These are phyloP conservation scores for Trypoxylus dichotomus DNA, from an alignment of 1,140 invertebrate genomes.

Conservation along the genomic window DNA sequence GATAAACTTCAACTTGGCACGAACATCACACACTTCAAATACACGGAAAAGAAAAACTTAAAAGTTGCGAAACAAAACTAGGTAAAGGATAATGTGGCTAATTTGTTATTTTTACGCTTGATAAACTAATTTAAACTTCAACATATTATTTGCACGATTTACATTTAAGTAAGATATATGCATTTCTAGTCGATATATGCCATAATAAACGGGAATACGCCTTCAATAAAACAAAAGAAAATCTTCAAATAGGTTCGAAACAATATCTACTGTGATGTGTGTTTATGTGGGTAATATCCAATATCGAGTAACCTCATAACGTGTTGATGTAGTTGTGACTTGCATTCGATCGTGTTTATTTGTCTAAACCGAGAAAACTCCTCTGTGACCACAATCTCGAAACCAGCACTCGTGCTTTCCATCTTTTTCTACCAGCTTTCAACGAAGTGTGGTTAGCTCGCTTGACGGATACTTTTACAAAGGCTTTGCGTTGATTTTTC, in stretches of 20 bases:
- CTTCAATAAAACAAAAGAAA: too few relatives aligned
- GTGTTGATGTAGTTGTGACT: neutral
- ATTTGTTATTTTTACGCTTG: too few relatives aligned
- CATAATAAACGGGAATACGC: too few relatives aligned
- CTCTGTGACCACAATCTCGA: conserved; percentile 7
- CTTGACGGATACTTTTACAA: neutral
- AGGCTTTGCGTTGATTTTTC: neutral
- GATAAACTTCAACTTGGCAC: too few relatives aligned
- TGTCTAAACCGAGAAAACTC: neutral
- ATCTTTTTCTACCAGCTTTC: neutral
- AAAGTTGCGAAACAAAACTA: too few relatives aligned
- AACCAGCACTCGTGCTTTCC: neutral
- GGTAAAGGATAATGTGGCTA: too few relatives aligned
- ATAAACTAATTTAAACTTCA: too few relatives aligned
- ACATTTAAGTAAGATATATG: too few relatives aligned
- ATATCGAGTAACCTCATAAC: neutral
- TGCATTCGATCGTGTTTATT: neutral
- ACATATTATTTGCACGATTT: too few relatives aligned
- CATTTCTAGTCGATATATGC: too few relatives aligned
- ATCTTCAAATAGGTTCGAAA: neutral
- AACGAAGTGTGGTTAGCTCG: neutral
- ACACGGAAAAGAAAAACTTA: too few relatives aligned
- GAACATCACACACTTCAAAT: too few relatives aligned
- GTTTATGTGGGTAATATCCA: neutral
- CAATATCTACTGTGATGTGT: neutral